A percentile compares a stretch with the other conserved stretches of the same genome.
These are phyloP conservation scores for Alca torda DNA, from an alignment of 2,797 vertebrate genomes.

Conservation along the genomic window DNA sequence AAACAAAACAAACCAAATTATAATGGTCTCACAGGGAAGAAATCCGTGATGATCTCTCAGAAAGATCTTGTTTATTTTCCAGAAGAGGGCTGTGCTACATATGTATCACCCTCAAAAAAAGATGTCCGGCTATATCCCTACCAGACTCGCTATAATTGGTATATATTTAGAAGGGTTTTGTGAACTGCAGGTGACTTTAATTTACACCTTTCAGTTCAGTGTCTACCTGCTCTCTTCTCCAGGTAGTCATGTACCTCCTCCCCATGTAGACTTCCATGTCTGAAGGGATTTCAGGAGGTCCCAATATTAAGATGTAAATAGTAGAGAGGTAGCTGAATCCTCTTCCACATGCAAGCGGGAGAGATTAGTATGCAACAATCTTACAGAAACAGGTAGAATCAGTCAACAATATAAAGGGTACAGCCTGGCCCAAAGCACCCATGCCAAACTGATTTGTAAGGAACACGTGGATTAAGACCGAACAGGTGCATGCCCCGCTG, in stretches of 20 bases:
- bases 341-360: neutral
- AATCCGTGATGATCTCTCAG: neutral
- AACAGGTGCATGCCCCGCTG: accelerated
- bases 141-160: neutral
- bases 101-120: neutral
- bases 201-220: neutral
- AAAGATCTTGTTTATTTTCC: neutral
- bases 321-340: neutral
- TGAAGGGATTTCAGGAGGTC: neutral
- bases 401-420: neutral
- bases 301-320: neutral
- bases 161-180: neutral
- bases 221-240: neutral
- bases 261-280: neutral
- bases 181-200: neutral
- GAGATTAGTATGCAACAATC: neutral
- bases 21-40: neutral
- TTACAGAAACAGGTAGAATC: neutral
- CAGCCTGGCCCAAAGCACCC: neutral
- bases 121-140: neutral
- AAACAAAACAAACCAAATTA: neutral
- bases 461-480: neutral
- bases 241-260: neutral
- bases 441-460: neutral
- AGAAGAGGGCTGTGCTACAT: neutral